Conservation (phyloP, 1,140 invertebrate species). For the Caerostris extrusa region DNA sequence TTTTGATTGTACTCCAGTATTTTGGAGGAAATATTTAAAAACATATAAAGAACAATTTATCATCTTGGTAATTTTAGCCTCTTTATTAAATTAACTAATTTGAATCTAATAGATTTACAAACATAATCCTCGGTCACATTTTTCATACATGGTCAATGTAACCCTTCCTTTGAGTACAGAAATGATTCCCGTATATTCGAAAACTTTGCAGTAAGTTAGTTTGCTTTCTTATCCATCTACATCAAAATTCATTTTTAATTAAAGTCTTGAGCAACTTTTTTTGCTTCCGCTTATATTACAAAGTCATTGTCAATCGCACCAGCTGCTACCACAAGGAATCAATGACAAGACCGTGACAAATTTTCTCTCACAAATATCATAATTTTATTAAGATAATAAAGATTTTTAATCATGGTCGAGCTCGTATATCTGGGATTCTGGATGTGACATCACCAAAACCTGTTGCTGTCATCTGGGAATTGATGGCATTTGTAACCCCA, state of each 20-base stretch:
- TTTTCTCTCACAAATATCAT: background rate
- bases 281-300: background rate
- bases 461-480: slow-evolving; percentile 63
- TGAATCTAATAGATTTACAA: no score
- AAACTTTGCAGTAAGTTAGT: background rate
- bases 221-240: background rate
- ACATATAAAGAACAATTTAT: no score
- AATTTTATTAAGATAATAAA: slow-evolving; percentile 62
- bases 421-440: background rate
- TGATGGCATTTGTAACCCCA: slow-evolving; percentile 29
- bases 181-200: no score
- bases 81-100: no score
- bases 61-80: no score
- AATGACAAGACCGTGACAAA: background rate
- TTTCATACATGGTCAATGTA: no score
- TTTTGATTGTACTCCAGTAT: no score
- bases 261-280: background rate
- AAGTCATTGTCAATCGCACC: slow-evolving; percentile 5
- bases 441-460: slow-evolving; percentile 56
- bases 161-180: no score
- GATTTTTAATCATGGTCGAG: slow-evolving; percentile 32
- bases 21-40: no score
- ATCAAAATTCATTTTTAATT: background rate
- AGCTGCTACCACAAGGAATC: slow-evolving; percentile 20
- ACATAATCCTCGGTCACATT: no score